Percentiles rank a stretch among this genome's conserved stretches.
These are phyloP conservation scores for Myotis pilosus DNA, from an alignment of 2,797 vertebrate species.

Conservation along the genomic window DNA sequence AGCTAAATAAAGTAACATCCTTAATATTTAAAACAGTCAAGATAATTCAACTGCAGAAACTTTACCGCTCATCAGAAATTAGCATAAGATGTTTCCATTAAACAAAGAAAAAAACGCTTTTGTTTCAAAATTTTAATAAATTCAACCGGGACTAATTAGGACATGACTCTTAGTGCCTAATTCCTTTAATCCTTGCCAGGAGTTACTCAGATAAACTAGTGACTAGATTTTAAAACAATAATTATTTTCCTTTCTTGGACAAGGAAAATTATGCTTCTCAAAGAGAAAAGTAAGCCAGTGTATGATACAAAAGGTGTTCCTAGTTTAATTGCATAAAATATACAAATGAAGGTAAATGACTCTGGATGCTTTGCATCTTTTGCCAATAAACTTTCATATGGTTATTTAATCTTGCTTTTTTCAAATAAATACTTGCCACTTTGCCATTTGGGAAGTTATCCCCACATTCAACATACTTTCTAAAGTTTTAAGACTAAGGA, in stretches of 20 bases:
- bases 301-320: background rate
- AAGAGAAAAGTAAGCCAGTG: background rate
- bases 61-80: background rate
- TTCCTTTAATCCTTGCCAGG: background rate
- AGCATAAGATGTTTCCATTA: background rate
- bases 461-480: background rate
- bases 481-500: background rate
- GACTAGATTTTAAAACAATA: slow-evolving; percentile 38
- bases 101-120: background rate
- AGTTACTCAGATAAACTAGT: slow-evolving; percentile 35
- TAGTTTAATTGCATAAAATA: background rate
- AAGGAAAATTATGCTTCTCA: background rate
- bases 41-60: slow-evolving; percentile 35
- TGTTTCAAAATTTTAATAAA: slow-evolving; percentile 30
- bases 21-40: slow-evolving; percentile 31
- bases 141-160: background rate
- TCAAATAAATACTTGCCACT: background rate
- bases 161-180: background rate
- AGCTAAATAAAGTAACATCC: background rate
- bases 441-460: background rate
- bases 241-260: background rate
- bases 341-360: background rate
- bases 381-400: background rate
- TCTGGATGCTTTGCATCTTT: background rate
- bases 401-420: background rate